Conservation (phyloP, 1,140 invertebrate species). For the Leptonema lineaticorne region DNA sequence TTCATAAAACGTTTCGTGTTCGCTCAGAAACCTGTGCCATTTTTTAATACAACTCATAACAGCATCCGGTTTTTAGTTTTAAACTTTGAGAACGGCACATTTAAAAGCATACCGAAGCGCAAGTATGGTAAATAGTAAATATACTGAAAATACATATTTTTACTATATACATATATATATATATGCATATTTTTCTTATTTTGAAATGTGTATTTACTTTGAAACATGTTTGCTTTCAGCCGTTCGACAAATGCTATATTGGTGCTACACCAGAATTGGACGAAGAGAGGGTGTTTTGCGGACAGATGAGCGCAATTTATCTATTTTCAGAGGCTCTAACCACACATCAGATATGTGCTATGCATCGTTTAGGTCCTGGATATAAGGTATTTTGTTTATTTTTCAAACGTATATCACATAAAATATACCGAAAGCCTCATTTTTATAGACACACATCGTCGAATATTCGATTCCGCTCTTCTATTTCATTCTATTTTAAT, state of each 20-base stretch:
- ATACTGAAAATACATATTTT: background rate
- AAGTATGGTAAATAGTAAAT: too few relatives aligned
- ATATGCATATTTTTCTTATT: background rate
- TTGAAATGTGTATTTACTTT: background rate
- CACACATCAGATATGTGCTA: slow-evolving; percentile 95
- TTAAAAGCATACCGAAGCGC: too few relatives aligned
- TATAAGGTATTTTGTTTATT: slow-evolving; percentile 77
- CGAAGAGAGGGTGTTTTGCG: slow-evolving; percentile 97
- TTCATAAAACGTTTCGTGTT: too few relatives aligned
- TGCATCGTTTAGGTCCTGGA: slow-evolving; percentile 92
- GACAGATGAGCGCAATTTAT: slow-evolving; percentile 99
- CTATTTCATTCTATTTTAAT: too few relatives aligned
- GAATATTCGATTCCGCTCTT: too few relatives aligned
- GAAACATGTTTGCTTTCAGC: slow-evolving; percentile 61
- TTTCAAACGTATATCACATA: background rate
- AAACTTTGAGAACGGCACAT: too few relatives aligned
- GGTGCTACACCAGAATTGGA: slow-evolving; percentile 93
- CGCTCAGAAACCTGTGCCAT: too few relatives aligned
- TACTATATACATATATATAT: background rate
- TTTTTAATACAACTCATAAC: too few relatives aligned
- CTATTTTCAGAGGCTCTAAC: slow-evolving; percentile 95
- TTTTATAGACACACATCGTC: too few relatives aligned
- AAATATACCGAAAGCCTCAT: too few relatives aligned
- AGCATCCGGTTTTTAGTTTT: too few relatives aligned
- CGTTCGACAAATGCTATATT: slow-evolving; percentile 99